Evolutionary conservation across 2,888 invertebrate genomes (phyloP), one percentile per base, ranked within the genome.

Genomic region (Tachina fera): DNA sequence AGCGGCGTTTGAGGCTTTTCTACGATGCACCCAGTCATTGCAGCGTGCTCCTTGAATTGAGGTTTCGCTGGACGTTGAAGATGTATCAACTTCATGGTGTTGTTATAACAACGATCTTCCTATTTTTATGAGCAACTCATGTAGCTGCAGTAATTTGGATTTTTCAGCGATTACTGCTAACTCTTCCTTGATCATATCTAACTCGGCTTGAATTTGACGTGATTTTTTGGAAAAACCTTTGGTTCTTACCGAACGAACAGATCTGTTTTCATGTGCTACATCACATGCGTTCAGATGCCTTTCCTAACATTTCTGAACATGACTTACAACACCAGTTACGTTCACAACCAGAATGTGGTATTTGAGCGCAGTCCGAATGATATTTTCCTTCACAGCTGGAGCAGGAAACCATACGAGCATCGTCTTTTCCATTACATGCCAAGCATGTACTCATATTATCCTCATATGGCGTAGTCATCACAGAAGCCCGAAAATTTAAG

Each of bases 151-250:
- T 8, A 65, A 22, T 19, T 65, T 65, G 47, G 47, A 47, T 65
- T 65, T 65, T n/a, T 65, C 65, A 47, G 16, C 47, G 19, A 65
- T 47, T 10, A 65, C 22, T 65, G 65, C 65, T 19, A 65, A 65
- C 47, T 47, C 65, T 65, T 65, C 65, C 47, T 65, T 22, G 45
- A 47, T 22, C 19, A 22, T 65, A 5, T 65, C 65, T 19, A 65
- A 65, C 13, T 65, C 65, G 45, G 19, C 65, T 19, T 65, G 65
- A 43, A 65, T 43, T 65, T 22, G 47, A 2, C 13, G 65, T 19
- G 65, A 43, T 65, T 45, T 65, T 13, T 65, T 65, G 19, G 47
- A 65, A 11, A 47, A 65, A 8, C 47, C 45, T 22, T 45, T 65
- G 19, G 65, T 45, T 8, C 45, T 19, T 19, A 47, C 19, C 3